Percentiles rank a stretch among this genome's conserved stretches.
Conservation (phyloP, 2,113 vertebrate genomes). For the Sialia sialis region DNA sequence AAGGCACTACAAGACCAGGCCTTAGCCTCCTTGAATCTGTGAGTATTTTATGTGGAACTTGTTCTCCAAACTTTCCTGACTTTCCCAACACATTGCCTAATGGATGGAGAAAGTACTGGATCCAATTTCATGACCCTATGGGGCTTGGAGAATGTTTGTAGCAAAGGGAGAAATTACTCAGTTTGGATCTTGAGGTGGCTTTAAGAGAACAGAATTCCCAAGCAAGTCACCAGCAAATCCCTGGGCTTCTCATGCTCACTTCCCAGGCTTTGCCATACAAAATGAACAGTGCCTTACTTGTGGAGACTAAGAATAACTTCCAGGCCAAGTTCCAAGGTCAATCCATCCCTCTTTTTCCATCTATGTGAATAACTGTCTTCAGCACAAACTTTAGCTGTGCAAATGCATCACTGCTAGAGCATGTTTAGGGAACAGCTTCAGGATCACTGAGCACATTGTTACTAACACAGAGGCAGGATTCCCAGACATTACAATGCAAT, state of each 20-base stretch:
- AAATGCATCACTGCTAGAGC: not conserved
- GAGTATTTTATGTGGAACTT: not conserved
- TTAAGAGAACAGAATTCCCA: not conserved
- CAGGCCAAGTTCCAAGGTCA: conserved; percentile 21
- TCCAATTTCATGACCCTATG: not conserved
- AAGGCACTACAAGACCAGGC: not conserved
- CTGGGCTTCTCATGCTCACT: not conserved
- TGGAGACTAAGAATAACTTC: not conserved
- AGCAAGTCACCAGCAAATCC: not conserved
- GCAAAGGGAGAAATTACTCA: not conserved
- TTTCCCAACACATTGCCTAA: too few relatives aligned
- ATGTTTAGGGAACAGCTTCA: not conserved
- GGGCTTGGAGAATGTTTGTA: not conserved
- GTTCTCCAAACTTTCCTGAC: not conserved
- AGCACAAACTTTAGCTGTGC: not conserved
- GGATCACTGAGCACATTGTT: not conserved
- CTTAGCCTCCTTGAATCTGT: not conserved
- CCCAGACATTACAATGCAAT: not conserved
- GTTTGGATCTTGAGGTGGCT: not conserved
- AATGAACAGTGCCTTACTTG: not conserved
- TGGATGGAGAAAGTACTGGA: too few relatives aligned
- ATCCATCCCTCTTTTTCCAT: not conserved
- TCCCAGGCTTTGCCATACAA: not conserved
- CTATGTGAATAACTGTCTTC: not conserved
- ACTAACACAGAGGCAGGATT: not conserved